Evolutionary conservation across 2,888 invertebrate species (phyloP).

Genomic region (Chalcosyrphus nemorum): DNA sequence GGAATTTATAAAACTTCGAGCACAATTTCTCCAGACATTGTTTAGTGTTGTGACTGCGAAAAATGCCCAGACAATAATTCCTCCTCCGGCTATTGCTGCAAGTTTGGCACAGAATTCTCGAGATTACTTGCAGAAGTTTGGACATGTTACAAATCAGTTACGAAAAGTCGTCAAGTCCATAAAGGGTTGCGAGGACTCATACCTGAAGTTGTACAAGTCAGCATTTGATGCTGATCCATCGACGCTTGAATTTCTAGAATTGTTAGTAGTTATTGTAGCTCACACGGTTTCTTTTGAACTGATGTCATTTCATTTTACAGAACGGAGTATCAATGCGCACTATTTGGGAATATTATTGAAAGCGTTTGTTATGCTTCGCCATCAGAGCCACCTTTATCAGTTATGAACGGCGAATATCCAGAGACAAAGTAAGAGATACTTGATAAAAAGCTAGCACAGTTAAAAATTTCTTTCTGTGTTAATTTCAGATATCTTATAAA

Average conservation of each 20-base stretch:
- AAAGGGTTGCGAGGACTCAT: conserved; percentile 87
- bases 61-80: conserved; percentile 89
- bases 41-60: conserved; percentile 81
- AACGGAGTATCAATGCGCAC: conserved; percentile 80
- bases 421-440: conserved; percentile 79
- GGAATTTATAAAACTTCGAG: conserved; percentile 89
- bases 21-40: conserved; percentile 87
- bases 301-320: conserved; percentile 76
- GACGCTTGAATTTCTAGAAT: conserved; percentile 88
- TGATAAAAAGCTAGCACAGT: too few relatives aligned
- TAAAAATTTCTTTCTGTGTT: neutral
- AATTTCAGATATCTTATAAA: conserved; percentile 74
- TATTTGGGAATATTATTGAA: conserved; percentile 81
- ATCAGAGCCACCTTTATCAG: conserved; percentile 79
- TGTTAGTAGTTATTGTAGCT: conserved; percentile 80
- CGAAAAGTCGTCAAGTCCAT: conserved; percentile 89
- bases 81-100: conserved; percentile 95
- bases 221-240: conserved; percentile 93
- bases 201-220: conserved; percentile 90
- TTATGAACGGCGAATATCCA: conserved; percentile 80
- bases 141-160: conserved; percentile 90
- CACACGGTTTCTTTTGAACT: neutral
- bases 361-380: conserved; percentile 81
- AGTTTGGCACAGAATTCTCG: conserved; percentile 90
- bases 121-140: conserved; percentile 90